Percentiles rank a stretch among this genome's conserved stretches.
Conservation (phyloP, 2,888 invertebrate species). For the Leptinotarsa rubiginosa region DNA sequence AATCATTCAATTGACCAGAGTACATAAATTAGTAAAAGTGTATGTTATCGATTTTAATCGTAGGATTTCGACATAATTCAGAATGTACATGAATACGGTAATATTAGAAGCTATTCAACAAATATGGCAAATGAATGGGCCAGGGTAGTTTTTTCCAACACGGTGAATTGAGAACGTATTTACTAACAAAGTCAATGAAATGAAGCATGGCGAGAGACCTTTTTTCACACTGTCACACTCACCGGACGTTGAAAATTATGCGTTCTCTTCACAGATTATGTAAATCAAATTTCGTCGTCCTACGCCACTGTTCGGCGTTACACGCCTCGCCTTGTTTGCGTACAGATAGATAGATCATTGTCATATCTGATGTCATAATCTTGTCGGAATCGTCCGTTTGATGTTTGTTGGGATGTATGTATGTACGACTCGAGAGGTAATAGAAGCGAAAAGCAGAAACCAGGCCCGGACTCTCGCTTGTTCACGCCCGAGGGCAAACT, state of each 20-base stretch:
- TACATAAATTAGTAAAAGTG: too few relatives aligned
- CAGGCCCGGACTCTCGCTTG: background rate
- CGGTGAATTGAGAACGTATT: too few relatives aligned
- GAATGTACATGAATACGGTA: too few relatives aligned
- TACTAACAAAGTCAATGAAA: too few relatives aligned
- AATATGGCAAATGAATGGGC: too few relatives aligned
- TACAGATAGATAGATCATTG: slow-evolving; percentile 17
- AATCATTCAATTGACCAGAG: too few relatives aligned
- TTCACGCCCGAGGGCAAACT: background rate
- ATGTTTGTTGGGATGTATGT: background rate
- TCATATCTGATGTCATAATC: slow-evolving; percentile 21
- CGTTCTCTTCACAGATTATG: slow-evolving; percentile 2
- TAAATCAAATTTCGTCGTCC: background rate
- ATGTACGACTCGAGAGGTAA: slow-evolving; percentile 1
- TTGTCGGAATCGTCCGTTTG: slow-evolving; percentile 8
- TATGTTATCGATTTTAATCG: too few relatives aligned
- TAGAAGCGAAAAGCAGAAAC: slow-evolving; percentile 12
- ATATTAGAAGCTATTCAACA: too few relatives aligned
- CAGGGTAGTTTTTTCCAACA: too few relatives aligned
- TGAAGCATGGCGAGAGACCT: too few relatives aligned
- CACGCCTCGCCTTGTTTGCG: slow-evolving; percentile 18
- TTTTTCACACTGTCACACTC: too few relatives aligned
- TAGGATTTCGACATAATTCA: too few relatives aligned
- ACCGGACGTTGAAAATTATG: background rate
- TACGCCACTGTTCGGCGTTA: slow-evolving; percentile 5